Percentiles rank a stretch among this genome's conserved stretches.
phyloP scores from a whole-genome alignment of 1,140 invertebrate genomes.

The Trachelipus rathkii region DNA sequence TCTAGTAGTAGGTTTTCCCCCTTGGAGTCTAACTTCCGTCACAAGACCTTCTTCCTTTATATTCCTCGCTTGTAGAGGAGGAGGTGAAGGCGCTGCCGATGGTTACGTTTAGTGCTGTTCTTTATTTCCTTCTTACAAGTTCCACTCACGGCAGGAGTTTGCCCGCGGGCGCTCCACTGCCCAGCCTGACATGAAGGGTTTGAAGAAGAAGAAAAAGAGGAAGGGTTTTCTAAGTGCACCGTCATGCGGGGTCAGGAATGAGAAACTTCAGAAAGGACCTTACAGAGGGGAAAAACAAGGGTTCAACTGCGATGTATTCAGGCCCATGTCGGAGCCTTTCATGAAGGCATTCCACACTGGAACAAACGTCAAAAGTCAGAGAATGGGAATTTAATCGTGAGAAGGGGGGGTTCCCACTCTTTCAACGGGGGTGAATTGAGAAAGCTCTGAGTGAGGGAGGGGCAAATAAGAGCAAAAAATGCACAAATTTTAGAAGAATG shows the following conservation, averaged over 20 bases:
- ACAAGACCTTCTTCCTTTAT: not conserved
- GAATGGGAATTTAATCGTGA: not conserved
- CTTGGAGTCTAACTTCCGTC: conserved; percentile 38
- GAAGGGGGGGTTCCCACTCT: not conserved
- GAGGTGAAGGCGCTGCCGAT: not conserved
- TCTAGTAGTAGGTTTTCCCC: conserved; percentile 33
- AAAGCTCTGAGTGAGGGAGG: not conserved
- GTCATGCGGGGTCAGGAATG: not conserved
- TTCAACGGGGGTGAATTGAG: not conserved
- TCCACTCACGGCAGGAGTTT: conserved; percentile 1
- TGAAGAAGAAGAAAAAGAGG: not conserved
- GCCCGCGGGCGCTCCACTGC: not conserved
- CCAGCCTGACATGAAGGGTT: conserved; percentile 4
- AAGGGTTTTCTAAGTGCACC: not conserved
- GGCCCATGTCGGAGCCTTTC: not conserved
- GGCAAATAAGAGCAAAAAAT: not conserved
- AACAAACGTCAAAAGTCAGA: not conserved
- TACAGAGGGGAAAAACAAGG: not conserved
- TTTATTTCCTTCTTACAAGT: not conserved
- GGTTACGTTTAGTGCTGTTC: not conserved
- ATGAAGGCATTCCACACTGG: not conserved
- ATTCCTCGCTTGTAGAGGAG: not conserved
- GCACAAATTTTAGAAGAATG: no score
- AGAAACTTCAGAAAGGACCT: not conserved
- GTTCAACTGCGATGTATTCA: not conserved